Base-by-base conservation (phyloP, 2,797 vertebrate genomes). In the Oceanodroma leucorhoa region DNA sequence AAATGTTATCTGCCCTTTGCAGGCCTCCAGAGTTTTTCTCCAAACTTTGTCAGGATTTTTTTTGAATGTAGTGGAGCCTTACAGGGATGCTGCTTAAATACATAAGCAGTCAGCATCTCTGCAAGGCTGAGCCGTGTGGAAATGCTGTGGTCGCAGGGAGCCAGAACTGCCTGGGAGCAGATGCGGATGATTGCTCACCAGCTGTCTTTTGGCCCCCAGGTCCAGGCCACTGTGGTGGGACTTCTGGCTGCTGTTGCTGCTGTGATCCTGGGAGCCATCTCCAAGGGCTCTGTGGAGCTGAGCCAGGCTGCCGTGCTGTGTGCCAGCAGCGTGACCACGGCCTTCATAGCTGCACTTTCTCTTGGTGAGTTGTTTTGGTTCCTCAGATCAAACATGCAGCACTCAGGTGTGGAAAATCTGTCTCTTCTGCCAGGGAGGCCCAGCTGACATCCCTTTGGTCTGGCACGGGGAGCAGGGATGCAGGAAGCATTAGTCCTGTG, bases 151-250 rank as follows among this genome's bases (percentile, higher is more conserved):
- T 10, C 0, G 0, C 5, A 10, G 10, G 71, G 26, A 90, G 83
- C 78, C 72, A 86, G 86, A 61, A 40, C 55, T 87, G 72, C 65
- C 73, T 21, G n/a, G 40, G 32, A 71, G 50, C 69, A 86, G 76
- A 41, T 55, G 36, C 3, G 17, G 79, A 7, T 21, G 11, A 43
- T 73, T 50, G 36, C 64, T 91, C 36, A 94, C 54, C 83, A 82
- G 66, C 62, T 93, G 92, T 94, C 14, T 93, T 93, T 89, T 61
- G 89, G 38, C 85, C 65, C 18, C 55, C 98, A 99, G 99, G 98
- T 99, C 36, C 99, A 99, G 97, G 99, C 99, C 89, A 99, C 99
- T 0, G 98, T 99, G 72, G 98, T 99, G 89, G 99, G 99, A 38
- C 98, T 99, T 61, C 98, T 99, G 85, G 99, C 99, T 7, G 99